These are phyloP conservation scores for Bombus huntii DNA, from an alignment of 1,140 invertebrate genomes.

Conservation along the genomic window DNA sequence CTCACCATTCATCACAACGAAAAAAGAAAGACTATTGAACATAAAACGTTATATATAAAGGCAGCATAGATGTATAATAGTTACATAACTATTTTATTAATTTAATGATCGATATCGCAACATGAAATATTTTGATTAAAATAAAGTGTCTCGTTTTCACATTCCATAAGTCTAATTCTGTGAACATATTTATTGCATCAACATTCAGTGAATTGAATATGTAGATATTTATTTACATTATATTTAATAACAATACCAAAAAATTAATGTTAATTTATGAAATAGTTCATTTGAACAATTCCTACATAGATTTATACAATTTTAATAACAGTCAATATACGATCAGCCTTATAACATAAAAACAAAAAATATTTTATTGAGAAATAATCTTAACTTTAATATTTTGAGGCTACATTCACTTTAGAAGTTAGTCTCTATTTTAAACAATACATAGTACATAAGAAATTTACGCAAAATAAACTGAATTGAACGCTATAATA, in stretches of 20 bases:
- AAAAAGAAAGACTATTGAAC: slow-evolving; percentile 31
- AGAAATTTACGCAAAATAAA: slow-evolving; percentile 15
- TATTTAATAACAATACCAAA: slow-evolving; percentile 5
- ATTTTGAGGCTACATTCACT: slow-evolving; percentile 33
- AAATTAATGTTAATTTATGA: slow-evolving; percentile 34
- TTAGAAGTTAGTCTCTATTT: slow-evolving; percentile 15
- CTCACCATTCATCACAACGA: slow-evolving; percentile 16
- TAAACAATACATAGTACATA: slow-evolving; percentile 6
- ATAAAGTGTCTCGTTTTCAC: slow-evolving; percentile 44
- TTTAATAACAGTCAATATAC: slow-evolving; percentile 45
- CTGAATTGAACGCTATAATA: slow-evolving; percentile 10
- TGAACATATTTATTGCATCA: slow-evolving; percentile 45
- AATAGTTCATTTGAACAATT: slow-evolving; percentile 1
- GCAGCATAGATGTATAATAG: slow-evolving; percentile 14
- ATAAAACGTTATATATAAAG: slow-evolving; percentile 11
- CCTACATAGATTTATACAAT: slow-evolving; percentile 9
- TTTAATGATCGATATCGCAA: slow-evolving; percentile 19
- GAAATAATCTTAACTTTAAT: slow-evolving; percentile 40
- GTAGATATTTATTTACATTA: slow-evolving; percentile 33
- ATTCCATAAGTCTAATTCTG: slow-evolving; percentile 47
- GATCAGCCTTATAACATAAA: slow-evolving; percentile 42
- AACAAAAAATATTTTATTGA: slow-evolving; percentile 29
- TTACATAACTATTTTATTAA: slow-evolving; percentile 23
- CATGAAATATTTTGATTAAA: slow-evolving; percentile 30
- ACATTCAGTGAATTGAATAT: slow-evolving; percentile 15